Percentiles rank a stretch among this genome's conserved stretches.
These are phyloP conservation scores for Centropristis striata DNA, from an alignment of 2,113 vertebrate species.

Conservation along the genomic window DNA sequence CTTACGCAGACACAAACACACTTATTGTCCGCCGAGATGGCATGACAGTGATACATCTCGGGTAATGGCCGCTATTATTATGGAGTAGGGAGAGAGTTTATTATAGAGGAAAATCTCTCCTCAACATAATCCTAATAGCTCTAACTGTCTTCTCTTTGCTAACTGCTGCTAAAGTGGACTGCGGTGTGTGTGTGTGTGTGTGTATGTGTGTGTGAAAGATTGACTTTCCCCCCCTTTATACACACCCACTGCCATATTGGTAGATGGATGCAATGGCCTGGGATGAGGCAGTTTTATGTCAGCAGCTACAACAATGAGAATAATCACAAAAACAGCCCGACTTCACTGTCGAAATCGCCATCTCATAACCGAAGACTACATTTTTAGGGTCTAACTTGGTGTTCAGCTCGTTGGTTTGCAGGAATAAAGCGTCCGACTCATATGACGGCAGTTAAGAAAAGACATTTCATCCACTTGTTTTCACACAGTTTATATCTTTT, in stretches of 20 bases:
- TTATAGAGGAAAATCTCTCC: constrained; percentile 56
- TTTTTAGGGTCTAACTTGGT: not conserved
- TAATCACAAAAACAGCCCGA: not conserved
- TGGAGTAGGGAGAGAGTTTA: constrained; percentile 66
- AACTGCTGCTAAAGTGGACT: constrained; percentile 46
- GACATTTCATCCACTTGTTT: not conserved
- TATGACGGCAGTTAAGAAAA: not conserved
- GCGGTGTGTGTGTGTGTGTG: not conserved
- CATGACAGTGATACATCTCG: constrained; percentile 58
- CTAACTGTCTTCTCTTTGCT: constrained; percentile 35
- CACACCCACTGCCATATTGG: constrained; percentile 7
- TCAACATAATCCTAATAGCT: constrained; percentile 58
- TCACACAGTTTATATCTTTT: not conserved
- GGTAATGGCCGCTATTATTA: constrained; percentile 66
- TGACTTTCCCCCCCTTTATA: not conserved
- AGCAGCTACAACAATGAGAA: not conserved
- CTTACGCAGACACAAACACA: constrained; percentile 27
- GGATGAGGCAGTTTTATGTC: constrained; percentile 2
- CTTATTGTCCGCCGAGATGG: constrained; percentile 54
- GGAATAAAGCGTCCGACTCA: not conserved
- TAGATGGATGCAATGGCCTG: not conserved
- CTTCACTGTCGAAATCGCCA: not conserved
- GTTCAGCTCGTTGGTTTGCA: not conserved
- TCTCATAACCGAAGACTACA: not conserved
- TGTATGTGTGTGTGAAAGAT: not conserved